phyloP scores from a whole-genome alignment of 2,888 invertebrate genomes.

The Pharmacophagus antenor region DNA sequence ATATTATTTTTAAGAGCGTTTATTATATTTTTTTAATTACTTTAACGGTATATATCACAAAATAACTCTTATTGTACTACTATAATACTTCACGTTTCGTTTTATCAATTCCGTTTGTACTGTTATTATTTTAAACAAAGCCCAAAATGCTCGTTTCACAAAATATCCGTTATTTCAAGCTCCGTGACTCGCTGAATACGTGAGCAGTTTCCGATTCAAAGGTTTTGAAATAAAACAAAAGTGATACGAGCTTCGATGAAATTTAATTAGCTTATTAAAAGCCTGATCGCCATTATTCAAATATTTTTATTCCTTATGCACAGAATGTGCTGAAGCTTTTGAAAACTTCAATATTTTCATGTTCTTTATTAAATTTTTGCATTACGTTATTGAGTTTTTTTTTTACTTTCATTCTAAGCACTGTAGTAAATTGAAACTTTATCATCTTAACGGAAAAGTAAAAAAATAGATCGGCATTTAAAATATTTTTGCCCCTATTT shows the following conservation, averaged over 20 bases:
- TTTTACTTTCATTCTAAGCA: too few relatives aligned
- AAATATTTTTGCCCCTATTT: too few relatives aligned
- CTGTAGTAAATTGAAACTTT: too few relatives aligned
- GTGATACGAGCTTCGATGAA: slow-evolving; percentile 36
- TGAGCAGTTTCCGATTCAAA: not conserved
- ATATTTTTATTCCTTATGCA: slow-evolving; percentile 36
- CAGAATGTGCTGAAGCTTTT: slow-evolving; percentile 23
- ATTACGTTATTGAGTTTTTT: too few relatives aligned
- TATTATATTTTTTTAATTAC: too few relatives aligned
- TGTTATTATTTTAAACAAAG: not conserved
- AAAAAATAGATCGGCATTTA: too few relatives aligned
- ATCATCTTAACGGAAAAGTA: too few relatives aligned
- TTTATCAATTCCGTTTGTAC: not conserved
- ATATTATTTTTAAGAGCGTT: too few relatives aligned
- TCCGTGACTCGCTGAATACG: not conserved
- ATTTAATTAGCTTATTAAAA: slow-evolving; percentile 43
- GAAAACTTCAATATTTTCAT: slow-evolving; percentile 19
- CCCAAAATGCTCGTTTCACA: not conserved
- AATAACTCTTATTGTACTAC: too few relatives aligned
- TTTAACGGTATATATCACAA: too few relatives aligned
- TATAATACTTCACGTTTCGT: too few relatives aligned
- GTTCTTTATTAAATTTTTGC: not conserved
- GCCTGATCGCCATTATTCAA: slow-evolving; percentile 35
- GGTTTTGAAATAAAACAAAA: not conserved
- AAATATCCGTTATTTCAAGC: not conserved